phyloP scores from a whole-genome alignment of 2,113 vertebrate genomes.

The Hydrochoerus hydrochaeris region DNA sequence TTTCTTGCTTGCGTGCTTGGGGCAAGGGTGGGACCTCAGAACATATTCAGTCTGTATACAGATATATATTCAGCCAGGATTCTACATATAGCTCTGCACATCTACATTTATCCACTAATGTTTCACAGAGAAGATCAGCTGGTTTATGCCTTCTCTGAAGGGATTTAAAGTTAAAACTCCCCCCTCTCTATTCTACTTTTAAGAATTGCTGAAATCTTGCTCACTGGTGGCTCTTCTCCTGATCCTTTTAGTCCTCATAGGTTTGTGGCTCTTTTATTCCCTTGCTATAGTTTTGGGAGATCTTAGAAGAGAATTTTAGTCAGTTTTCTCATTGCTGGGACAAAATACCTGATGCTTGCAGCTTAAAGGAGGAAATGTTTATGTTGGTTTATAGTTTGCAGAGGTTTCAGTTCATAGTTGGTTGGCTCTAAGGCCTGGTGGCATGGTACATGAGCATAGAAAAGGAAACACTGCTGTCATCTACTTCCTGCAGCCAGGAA shows the following conservation, averaged over 20 bases:
- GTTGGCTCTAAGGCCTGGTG: background rate
- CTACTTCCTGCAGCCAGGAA: background rate
- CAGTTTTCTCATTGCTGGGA: background rate
- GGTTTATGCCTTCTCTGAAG: background rate
- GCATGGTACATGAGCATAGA: background rate
- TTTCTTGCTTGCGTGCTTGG: background rate
- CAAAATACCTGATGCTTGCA: background rate
- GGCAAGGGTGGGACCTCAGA: background rate
- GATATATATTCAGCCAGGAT: background rate
- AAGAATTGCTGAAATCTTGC: background rate
- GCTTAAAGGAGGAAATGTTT: background rate
- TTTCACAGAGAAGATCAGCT: background rate
- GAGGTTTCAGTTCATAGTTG: background rate
- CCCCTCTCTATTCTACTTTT: background rate
- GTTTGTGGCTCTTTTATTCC: background rate
- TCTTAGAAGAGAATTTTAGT: background rate
- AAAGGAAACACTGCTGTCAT: background rate
- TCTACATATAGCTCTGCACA: background rate
- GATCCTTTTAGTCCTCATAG: background rate
- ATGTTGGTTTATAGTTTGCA: background rate
- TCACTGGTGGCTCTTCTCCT: background rate
- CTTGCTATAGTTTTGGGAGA: slow-evolving; percentile 8
- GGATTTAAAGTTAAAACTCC: background rate
- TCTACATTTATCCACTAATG: background rate
- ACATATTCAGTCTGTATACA: background rate